phyloP scores from a whole-genome alignment of 2,888 invertebrate genomes.

The Anticlea derivata region DNA sequence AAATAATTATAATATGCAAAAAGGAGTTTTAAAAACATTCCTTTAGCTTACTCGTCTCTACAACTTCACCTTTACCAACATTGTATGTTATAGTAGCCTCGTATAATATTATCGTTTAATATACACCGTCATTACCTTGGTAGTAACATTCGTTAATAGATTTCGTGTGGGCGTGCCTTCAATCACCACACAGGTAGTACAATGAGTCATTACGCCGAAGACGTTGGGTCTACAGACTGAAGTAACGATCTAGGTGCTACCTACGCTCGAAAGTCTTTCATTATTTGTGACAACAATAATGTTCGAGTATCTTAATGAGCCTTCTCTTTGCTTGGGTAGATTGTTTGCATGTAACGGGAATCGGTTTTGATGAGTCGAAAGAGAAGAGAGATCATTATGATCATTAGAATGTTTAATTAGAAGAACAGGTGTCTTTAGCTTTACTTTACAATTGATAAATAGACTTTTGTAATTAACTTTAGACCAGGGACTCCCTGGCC shows the following conservation, averaged over 20 bases:
- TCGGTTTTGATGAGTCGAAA: conserved; percentile 12
- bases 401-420: too few species aligned
- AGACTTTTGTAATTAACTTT: too few species aligned
- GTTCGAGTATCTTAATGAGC: conserved; percentile 27
- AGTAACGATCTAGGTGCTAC: conserved; percentile 51
- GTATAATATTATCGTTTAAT: conserved; percentile 16
- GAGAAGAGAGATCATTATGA: background rate
- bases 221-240: conserved; percentile 42
- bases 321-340: conserved; percentile 8
- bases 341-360: conserved; percentile 33
- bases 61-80: conserved; percentile 1
- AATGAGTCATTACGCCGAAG: conserved; percentile 62
- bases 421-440: too few species aligned
- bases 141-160: conserved; percentile 50
- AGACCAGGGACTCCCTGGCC: too few species aligned
- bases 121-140: conserved; percentile 41
- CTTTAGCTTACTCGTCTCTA: conserved; percentile 3
- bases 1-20: too few species aligned
- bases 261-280: conserved; percentile 51
- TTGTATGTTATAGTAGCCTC: conserved; percentile 1
- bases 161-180: conserved; percentile 62
- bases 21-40: too few species aligned
- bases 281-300: conserved; percentile 29
- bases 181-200: conserved; percentile 53
- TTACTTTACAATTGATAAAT: too few species aligned